These are phyloP conservation scores for Ceratina australensis DNA, from an alignment of 1,140 invertebrate genomes.

Conservation along the genomic window DNA sequence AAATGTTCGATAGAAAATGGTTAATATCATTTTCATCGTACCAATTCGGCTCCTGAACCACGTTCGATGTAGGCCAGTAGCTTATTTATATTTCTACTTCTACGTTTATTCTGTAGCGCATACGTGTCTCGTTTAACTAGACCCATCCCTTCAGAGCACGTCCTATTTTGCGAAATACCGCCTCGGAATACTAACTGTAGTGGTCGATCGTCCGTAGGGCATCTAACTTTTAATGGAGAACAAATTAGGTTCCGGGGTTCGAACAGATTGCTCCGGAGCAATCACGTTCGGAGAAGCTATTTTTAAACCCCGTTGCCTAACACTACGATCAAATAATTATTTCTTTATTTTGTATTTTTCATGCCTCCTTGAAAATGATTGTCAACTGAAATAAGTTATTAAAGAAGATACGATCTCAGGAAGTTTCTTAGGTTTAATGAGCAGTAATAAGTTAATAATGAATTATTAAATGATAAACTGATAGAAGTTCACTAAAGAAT, in stretches of 20 bases:
- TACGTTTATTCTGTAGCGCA: not conserved
- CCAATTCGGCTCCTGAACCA: not conserved
- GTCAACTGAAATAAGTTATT: too few species aligned
- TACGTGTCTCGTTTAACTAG: not conserved
- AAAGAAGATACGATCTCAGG: too few species aligned
- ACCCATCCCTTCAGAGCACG: too few species aligned
- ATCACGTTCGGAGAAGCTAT: not conserved
- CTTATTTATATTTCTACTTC: constrained; percentile 18
- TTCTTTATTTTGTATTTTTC: too few species aligned
- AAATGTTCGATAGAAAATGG: not conserved
- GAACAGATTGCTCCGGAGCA: not conserved
- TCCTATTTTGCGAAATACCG: not conserved
- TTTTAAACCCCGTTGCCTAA: too few species aligned
- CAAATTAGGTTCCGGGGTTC: not conserved
- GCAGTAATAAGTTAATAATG: too few species aligned
- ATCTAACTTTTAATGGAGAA: not conserved
- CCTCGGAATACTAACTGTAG: not conserved
- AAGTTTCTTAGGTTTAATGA: too few species aligned
- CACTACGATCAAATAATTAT: too few species aligned
- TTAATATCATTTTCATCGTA: constrained; percentile 1
- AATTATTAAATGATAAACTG: too few species aligned
- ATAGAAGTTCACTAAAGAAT: too few species aligned
- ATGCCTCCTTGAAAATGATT: too few species aligned
- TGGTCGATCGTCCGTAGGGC: not conserved
- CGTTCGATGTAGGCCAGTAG: not conserved